phyloP scores from a whole-genome alignment of 2,888 invertebrate genomes.

The Trissolcus japonicus region DNA sequence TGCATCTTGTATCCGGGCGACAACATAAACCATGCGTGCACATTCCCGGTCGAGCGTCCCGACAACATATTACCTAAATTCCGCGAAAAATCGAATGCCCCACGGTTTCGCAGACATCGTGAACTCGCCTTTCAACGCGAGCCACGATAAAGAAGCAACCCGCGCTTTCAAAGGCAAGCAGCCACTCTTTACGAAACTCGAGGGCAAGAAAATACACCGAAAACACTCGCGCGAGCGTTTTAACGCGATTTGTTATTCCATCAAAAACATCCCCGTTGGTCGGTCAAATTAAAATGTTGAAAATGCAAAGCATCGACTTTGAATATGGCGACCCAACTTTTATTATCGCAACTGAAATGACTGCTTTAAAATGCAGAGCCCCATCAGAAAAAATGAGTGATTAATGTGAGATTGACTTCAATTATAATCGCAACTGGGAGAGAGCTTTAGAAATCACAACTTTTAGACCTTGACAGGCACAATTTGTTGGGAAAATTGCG shows the following conservation, averaged over 20 bases:
- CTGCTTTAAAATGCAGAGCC: no score
- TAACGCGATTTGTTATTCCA: slow-evolving; percentile 12
- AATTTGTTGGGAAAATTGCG: slow-evolving; percentile 21
- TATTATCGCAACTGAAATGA: no score
- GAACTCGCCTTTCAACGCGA: slow-evolving; percentile 30
- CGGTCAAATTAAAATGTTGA: not conserved
- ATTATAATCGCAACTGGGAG: no score
- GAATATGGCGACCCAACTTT: not conserved
- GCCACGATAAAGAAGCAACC: slow-evolving; percentile 33
- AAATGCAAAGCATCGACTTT: not conserved
- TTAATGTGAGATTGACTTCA: no score
- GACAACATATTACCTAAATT: slow-evolving; percentile 42
- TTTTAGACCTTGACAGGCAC: slow-evolving; percentile 8
- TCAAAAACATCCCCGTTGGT: not conserved
- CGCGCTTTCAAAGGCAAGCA: slow-evolving; percentile 39
- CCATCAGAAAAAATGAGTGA: no score
- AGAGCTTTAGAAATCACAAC: slow-evolving; percentile 1
- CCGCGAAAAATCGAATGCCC: slow-evolving; percentile 41
- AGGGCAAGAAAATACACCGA: slow-evolving; percentile 21
- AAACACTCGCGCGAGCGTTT: slow-evolving; percentile 3
- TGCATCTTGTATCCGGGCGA: slow-evolving; percentile 17
- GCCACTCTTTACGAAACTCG: slow-evolving; percentile 38
- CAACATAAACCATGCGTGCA: slow-evolving; percentile 40
- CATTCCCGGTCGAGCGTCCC: slow-evolving; percentile 27
- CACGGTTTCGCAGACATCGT: slow-evolving; percentile 31